These are phyloP conservation scores for Panagrolaimus sp. DNA, from an alignment of 1,140 invertebrate species.

Conservation along the genomic window DNA sequence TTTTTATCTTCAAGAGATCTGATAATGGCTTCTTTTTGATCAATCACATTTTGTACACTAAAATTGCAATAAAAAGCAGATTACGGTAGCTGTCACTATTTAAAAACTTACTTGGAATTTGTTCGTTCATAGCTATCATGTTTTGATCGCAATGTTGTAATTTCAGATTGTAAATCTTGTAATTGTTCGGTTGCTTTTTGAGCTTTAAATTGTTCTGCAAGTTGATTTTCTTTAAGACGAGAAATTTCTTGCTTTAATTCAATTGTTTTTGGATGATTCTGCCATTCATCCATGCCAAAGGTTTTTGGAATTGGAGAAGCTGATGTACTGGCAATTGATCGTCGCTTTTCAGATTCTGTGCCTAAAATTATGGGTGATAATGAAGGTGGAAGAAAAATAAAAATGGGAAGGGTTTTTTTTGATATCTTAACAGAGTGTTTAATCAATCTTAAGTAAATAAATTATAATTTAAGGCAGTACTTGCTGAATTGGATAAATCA, in stretches of 20 bases:
- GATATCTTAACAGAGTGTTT: no score
- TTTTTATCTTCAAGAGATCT: constrained; percentile 2
- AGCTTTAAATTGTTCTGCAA: not conserved
- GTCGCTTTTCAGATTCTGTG: not conserved
- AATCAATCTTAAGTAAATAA: no score
- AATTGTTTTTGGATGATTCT: constrained; percentile 7
- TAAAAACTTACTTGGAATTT: not conserved
- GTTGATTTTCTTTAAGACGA: not conserved
- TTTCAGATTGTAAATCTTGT: constrained; percentile 4
- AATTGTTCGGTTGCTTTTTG: not conserved
- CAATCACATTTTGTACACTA: constrained; percentile 14
- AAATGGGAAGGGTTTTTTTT: no score
- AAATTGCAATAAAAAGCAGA: not conserved
- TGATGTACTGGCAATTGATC: not conserved
- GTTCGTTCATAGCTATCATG: not conserved
- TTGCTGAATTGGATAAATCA: constrained; percentile 10
- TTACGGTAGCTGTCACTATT: not conserved
- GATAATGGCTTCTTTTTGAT: constrained; percentile 19
- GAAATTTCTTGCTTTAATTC: constrained; percentile 5
- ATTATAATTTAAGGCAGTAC: not conserved
- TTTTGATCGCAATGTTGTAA: constrained; percentile 4
- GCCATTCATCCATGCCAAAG: not conserved
- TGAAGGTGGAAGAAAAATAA: no score
- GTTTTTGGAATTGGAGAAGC: not conserved
- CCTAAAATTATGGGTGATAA: not conserved